A percentile compares a stretch with the other conserved stretches of the same genome.
These are phyloP conservation scores for Fundulus diaphanus DNA, from an alignment of 2,797 vertebrate genomes.

Conservation along the genomic window DNA sequence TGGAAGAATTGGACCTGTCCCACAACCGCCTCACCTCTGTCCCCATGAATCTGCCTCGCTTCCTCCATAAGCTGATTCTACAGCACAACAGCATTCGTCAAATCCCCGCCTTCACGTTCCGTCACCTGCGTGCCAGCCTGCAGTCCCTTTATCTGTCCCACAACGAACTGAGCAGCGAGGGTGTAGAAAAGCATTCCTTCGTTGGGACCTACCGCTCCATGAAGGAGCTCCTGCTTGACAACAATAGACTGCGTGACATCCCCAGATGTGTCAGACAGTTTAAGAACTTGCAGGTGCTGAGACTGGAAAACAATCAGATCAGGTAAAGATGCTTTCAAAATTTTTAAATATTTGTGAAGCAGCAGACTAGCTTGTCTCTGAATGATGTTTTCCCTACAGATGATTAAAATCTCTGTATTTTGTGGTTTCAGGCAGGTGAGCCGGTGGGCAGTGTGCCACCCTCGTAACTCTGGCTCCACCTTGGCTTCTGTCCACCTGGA, in stretches of 20 bases:
- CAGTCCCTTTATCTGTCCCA: conserved; percentile 81
- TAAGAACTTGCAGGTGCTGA: conserved; percentile 79
- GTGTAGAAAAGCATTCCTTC: conserved; percentile 74
- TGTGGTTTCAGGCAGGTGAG: conserved; percentile 76
- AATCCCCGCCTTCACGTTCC: conserved; percentile 76
- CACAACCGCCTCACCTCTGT: conserved; percentile 77
- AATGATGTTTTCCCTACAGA: not conserved
- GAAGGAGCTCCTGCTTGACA: conserved; percentile 80
- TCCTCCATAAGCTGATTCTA: conserved; percentile 73
- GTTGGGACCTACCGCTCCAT: conserved; percentile 81
- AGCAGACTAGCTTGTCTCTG: not conserved
- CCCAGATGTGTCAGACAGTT: conserved; percentile 81
- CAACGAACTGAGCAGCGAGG: conserved; percentile 70
- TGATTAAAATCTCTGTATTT: conserved; percentile 13
- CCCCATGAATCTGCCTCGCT: conserved; percentile 77
- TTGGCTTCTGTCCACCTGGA: conserved; percentile 84
- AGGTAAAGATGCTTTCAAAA: conserved; percentile 60
- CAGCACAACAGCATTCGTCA: conserved; percentile 80
- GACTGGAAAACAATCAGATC: conserved; percentile 84
- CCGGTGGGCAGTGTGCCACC: conserved; percentile 85
- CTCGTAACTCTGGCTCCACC: conserved; percentile 74
- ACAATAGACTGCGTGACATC: conserved; percentile 79
- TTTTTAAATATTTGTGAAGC: not conserved
- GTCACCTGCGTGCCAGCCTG: conserved; percentile 81
- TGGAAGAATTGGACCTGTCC: conserved; percentile 83